Base-by-base conservation (phyloP, 2,113 vertebrate species). In the Anseranas semipalmata region DNA sequence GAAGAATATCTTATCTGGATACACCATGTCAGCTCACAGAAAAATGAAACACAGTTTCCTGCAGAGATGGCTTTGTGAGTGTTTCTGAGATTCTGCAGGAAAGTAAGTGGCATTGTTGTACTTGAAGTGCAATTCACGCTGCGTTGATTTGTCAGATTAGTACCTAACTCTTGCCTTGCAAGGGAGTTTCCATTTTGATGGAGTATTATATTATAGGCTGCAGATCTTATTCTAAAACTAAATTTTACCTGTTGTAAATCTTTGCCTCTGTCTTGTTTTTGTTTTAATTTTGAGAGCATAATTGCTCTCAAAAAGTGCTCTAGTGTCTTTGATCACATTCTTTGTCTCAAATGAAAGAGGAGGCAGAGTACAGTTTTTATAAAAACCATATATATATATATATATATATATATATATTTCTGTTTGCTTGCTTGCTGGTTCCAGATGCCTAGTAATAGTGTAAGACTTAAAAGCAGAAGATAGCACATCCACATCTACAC, bases 41-140 rank as follows among this genome's bases (percentile, higher is more conserved):
- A 87, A 63, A 89, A 77, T 70, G 75, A 55, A 95, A 80, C 8
- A 77, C 8, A 35, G 22, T 50, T 93, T 66, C 88, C 88, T 78
- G 33, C 52, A 81, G 90, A 89, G 88, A 78, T 59, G 50, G 25
- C 7, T 95, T 94, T 95, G 45, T 48, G n/a, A 82, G 27, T 63
- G n/a, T 30, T 93, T 94, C 73, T 88, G 65, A 88, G 24, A 86
- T 94, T 90, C 82, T 88, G 8, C 52, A 78, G 72, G 72, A 92
- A 94, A 92, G 86, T 75, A 94, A 94, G 68, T 67, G 70, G 9
- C 68, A 86, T 52, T 93, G 25, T 63, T 89, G 15, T 90, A 77
- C 46, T 17, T 84, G 52, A 89, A 88, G 63, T 75, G 24, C n/a
- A 60, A 59, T 89, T 86, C 83, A 84, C 60, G 56, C 72, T 90